Conservation (phyloP, 2,797 vertebrate genomes). For the Enteromius mattozi region DNA sequence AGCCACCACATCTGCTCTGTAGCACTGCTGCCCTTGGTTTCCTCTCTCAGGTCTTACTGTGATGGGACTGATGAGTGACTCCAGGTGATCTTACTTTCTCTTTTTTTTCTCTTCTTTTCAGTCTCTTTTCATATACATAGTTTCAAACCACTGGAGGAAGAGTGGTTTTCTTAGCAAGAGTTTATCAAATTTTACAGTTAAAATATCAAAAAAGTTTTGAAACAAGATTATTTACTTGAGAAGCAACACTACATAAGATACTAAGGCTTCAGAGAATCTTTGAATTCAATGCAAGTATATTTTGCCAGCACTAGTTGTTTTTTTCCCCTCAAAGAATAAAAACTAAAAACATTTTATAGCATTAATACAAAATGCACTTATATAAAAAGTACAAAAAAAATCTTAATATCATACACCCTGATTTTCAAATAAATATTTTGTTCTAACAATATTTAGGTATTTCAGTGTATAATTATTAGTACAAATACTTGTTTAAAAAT, state of each 20-base stretch:
- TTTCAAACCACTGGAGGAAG: too few relatives aligned
- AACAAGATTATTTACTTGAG: slow-evolving; percentile 8
- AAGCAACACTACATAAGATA: not conserved
- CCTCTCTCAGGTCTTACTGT: slow-evolving; percentile 34
- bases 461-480: not conserved
- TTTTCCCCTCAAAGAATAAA: not conserved
- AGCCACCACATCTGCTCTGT: slow-evolving; percentile 36
- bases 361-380: not conserved
- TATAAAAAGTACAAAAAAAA: too few relatives aligned
- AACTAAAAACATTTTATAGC: not conserved
- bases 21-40: slow-evolving; percentile 43
- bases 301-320: not conserved
- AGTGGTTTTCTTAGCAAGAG: not conserved
- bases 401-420: too few relatives aligned
- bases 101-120: too few relatives aligned
- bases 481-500: not conserved
- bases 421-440: not conserved
- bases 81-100: not conserved
- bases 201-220: not conserved
- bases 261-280: not conserved
- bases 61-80: slow-evolving; percentile 22
- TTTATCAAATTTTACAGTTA: not conserved
- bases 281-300: not conserved
- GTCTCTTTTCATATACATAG: not conserved
- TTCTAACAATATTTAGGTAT: not conserved